A percentile compares a stretch with the other conserved stretches of the same genome.
These are phyloP conservation scores for Spinus pinus DNA, from an alignment of 2,797 vertebrate genomes.

Conservation along the genomic window DNA sequence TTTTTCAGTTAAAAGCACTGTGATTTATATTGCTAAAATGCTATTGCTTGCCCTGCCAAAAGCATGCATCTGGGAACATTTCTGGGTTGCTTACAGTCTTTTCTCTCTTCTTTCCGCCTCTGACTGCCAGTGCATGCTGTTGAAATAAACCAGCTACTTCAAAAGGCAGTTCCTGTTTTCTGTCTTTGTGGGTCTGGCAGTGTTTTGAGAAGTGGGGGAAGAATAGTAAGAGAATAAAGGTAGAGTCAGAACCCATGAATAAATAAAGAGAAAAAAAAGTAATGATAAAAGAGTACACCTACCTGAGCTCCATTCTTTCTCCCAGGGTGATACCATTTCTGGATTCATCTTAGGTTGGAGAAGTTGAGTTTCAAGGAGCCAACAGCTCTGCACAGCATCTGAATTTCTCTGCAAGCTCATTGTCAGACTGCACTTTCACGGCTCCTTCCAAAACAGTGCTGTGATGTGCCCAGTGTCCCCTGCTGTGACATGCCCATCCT, in stretches of 20 bases:
- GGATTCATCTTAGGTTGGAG: neutral
- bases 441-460: neutral
- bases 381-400: neutral
- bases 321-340: neutral
- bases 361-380: slow-evolving; percentile 11
- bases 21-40: slow-evolving; percentile 60
- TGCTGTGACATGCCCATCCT: neutral
- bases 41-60: slow-evolving; percentile 58
- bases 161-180: slow-evolving; percentile 32
- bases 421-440: neutral
- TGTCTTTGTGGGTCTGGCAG: slow-evolving; percentile 5
- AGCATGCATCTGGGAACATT: slow-evolving; percentile 60
- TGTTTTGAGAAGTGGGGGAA: neutral
- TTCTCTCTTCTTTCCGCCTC: slow-evolving; percentile 25
- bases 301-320: slow-evolving; percentile 45
- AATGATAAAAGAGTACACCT: neutral
- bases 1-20: slow-evolving; percentile 46
- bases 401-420: neutral
- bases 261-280: slow-evolving; percentile 1
- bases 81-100: slow-evolving; percentile 49
- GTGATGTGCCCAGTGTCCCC: neutral
- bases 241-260: neutral
- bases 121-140: slow-evolving; percentile 34
- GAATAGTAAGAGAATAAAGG: neutral
- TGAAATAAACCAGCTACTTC: slow-evolving; percentile 53